Conservation (phyloP, 1,140 invertebrate species). For the Solenopsis invicta region DNA sequence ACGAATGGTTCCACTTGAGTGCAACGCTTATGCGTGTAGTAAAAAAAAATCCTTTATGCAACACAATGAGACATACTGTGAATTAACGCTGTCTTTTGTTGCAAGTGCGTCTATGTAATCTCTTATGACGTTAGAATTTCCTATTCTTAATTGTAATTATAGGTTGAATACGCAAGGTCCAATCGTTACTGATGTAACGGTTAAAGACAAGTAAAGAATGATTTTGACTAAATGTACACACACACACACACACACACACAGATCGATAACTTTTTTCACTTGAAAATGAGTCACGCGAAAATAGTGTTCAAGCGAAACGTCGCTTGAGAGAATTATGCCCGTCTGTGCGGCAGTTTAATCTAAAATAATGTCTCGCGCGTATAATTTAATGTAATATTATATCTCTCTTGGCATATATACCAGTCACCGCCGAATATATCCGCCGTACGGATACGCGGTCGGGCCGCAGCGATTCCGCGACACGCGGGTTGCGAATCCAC, state of each 20-base stretch:
- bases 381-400: constrained; percentile 52
- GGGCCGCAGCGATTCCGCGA: constrained; percentile 28
- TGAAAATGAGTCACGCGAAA: not conserved
- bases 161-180: not conserved
- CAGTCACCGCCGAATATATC: constrained; percentile 44
- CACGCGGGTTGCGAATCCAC: not conserved
- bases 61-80: not conserved
- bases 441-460: constrained; percentile 4
- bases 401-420: constrained; percentile 54
- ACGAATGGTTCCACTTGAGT: constrained; percentile 14
- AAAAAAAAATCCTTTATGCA: constrained; percentile 37
- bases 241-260: no score
- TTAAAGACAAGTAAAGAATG: not conserved
- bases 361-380: constrained; percentile 45
- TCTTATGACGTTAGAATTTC: constrained; percentile 6
- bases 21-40: not conserved
- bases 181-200: not conserved
- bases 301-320: not conserved
- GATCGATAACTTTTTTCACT: not conserved
- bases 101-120: constrained; percentile 18
- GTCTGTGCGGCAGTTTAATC: not conserved
- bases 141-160: constrained; percentile 7
- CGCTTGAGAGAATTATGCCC: constrained; percentile 1
- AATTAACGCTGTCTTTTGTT: constrained; percentile 19
- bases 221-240: no score